Conservation (phyloP, 2,113 vertebrate genomes). For the Argyrosomus japonicus region DNA sequence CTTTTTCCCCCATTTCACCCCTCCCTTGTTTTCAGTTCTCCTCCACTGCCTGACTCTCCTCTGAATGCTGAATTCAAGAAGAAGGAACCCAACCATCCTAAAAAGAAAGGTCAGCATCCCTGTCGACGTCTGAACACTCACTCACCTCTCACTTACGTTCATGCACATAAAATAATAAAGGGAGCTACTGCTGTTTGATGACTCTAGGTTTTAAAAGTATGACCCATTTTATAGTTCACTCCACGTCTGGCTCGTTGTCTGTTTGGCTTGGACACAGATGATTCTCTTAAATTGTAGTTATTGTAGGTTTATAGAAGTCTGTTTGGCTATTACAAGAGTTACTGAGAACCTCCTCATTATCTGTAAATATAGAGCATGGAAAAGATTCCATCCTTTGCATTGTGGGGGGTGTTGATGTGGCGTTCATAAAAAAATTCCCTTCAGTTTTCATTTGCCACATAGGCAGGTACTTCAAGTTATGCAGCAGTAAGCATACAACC, state of each 20-base stretch:
- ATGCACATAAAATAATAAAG: constrained; percentile 35
- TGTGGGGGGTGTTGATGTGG: constrained; percentile 14
- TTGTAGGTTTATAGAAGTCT: constrained; percentile 38
- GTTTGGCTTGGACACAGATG: constrained; percentile 35
- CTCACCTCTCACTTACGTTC: constrained; percentile 13
- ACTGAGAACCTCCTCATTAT: constrained; percentile 48
- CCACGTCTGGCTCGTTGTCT: constrained; percentile 30
- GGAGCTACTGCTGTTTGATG: constrained; percentile 37
- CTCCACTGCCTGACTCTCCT: constrained; percentile 84
- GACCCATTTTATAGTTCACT: constrained; percentile 39
- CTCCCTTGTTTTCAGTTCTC: constrained; percentile 77
- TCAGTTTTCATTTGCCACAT: constrained; percentile 20
- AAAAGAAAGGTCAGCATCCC: constrained; percentile 79
- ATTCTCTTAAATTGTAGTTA: constrained; percentile 18
- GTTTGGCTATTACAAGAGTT: constrained; percentile 27
- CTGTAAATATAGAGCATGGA: constrained; percentile 39
- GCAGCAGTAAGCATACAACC: background rate
- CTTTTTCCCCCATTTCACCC: constrained; percentile 1
- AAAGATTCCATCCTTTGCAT: constrained; percentile 22
- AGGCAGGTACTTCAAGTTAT: constrained; percentile 8
- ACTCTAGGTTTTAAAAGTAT: constrained; percentile 32
- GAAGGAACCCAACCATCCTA: constrained; percentile 72
- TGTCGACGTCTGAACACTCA: constrained; percentile 1
- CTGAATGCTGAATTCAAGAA: constrained; percentile 76
- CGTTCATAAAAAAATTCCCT: constrained; percentile 6